Percentiles rank a stretch among this genome's conserved stretches.
Evolutionary conservation across 2,113 vertebrate species (phyloP).

Genomic region (Paracanthobrama guichenoti): DNA sequence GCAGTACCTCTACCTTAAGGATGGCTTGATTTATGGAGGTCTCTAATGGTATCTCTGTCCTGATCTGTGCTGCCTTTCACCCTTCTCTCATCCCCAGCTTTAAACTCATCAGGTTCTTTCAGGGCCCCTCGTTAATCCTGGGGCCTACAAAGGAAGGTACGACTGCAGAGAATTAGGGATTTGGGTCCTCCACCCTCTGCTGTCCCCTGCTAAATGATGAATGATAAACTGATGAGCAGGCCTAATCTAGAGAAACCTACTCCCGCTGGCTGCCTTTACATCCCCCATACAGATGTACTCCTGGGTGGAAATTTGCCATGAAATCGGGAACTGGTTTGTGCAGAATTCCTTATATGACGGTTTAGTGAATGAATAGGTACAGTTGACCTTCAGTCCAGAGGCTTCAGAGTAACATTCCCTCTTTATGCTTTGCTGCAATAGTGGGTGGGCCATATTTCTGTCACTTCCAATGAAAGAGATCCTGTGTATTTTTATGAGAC

Average conservation of each 20-base stretch:
- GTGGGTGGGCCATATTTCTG: slow-evolving; percentile 59
- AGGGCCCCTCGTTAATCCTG: slow-evolving; percentile 73
- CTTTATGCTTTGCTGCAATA: slow-evolving; percentile 54
- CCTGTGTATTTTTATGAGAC: slow-evolving; percentile 9
- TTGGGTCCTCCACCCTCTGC: slow-evolving; percentile 37
- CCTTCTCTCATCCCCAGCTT: slow-evolving; percentile 72
- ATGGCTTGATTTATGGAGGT: slow-evolving; percentile 76
- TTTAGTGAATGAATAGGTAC: slow-evolving; percentile 60
- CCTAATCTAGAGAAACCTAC: slow-evolving; percentile 72
- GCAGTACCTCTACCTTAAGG: slow-evolving; percentile 66
- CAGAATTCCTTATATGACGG: slow-evolving; percentile 68
- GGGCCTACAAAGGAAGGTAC: slow-evolving; percentile 72
- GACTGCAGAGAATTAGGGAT: slow-evolving; percentile 70
- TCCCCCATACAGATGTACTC: slow-evolving; percentile 71
- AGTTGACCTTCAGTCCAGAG: slow-evolving; percentile 55
- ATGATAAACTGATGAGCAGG: slow-evolving; percentile 77
- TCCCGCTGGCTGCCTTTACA: slow-evolving; percentile 68
- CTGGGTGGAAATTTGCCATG: slow-evolving; percentile 72
- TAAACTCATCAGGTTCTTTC: slow-evolving; percentile 75
- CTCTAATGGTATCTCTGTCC: slow-evolving; percentile 77
- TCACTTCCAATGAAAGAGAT: slow-evolving; percentile 38
- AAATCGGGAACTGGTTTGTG: slow-evolving; percentile 70
- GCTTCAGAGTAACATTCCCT: slow-evolving; percentile 57
- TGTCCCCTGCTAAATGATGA: slow-evolving; percentile 67
- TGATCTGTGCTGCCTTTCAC: slow-evolving; percentile 76